Conservation (phyloP, 1,140 invertebrate genomes). For the Cataglyphis hispanica region DNA sequence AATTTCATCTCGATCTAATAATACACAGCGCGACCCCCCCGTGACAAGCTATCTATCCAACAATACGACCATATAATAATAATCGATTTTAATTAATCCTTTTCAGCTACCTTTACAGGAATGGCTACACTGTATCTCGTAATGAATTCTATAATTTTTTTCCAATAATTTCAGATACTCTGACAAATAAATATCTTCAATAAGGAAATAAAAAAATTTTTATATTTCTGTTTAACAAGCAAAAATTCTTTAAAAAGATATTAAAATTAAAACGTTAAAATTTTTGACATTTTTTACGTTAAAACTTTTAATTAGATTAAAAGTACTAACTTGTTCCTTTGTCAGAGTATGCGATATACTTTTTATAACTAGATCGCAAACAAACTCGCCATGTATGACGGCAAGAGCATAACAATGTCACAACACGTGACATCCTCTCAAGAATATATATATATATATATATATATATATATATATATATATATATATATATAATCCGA, state of each 20-base stretch:
- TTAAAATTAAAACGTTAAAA: too few relatives aligned
- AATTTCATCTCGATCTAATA: constrained; percentile 42
- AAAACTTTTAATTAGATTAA: neutral
- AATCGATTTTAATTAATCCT: constrained; percentile 65
- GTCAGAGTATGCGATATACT: constrained; percentile 44
- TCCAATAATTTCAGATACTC: constrained; percentile 40
- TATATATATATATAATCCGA: constrained; percentile 28
- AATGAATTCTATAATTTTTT: constrained; percentile 56
- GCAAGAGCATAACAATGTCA: constrained; percentile 48
- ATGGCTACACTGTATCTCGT: constrained; percentile 64
- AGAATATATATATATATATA: constrained; percentile 19
- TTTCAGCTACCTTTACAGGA: constrained; percentile 72
- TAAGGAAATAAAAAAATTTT: neutral
- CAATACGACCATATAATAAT: constrained; percentile 51
- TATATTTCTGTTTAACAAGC: too few relatives aligned
- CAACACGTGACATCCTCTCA: constrained; percentile 31
- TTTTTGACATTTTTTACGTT: too few relatives aligned
- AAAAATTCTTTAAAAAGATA: constrained; percentile 21
- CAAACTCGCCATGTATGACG: constrained; percentile 61
- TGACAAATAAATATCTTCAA: constrained; percentile 39
- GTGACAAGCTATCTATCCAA: constrained; percentile 10
- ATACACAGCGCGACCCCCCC: neutral
- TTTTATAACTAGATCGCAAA: constrained; percentile 31
- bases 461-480: constrained; percentile 29
- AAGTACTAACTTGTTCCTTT: neutral